Evolutionary conservation across 2,797 vertebrate species (phyloP).

Genomic region (Protonibea diacanthus): DNA sequence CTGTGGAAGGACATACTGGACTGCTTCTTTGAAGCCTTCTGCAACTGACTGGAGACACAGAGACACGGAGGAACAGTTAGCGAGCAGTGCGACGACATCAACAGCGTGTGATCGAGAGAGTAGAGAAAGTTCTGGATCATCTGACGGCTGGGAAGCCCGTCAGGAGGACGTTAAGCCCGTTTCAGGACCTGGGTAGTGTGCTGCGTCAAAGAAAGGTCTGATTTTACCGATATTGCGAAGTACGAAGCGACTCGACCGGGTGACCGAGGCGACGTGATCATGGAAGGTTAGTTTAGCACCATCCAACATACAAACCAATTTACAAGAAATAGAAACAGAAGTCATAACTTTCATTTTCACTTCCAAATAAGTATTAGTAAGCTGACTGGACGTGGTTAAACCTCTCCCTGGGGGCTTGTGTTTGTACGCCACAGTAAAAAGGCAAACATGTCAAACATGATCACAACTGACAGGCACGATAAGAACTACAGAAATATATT

Average conservation of each 20-base stretch:
- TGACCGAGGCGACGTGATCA: too few species aligned
- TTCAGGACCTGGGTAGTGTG: too few species aligned
- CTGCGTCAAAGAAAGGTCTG: too few species aligned
- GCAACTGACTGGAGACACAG: conserved; percentile 89
- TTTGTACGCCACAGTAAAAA: background rate
- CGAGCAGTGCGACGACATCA: background rate
- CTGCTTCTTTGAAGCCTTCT: conserved; percentile 97
- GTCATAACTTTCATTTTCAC: conserved; percentile 21
- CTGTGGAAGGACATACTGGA: conserved; percentile 95
- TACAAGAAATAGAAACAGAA: background rate
- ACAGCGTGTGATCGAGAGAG: background rate
- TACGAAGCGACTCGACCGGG: too few species aligned
- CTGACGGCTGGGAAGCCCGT: too few species aligned
- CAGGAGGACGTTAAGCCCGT: too few species aligned
- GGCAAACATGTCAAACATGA: background rate
- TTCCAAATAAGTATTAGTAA: background rate
- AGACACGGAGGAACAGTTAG: conserved; percentile 16
- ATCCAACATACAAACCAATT: background rate
- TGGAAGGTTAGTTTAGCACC: background rate
- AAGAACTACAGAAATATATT: background rate
- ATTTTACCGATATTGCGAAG: too few species aligned
- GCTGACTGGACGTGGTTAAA: background rate
- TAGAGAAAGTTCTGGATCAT: background rate
- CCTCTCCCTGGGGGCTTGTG: background rate
- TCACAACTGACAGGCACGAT: too few species aligned